Conservation (phyloP, 2,888 invertebrate species). For the Hoplodrina ambigua region DNA sequence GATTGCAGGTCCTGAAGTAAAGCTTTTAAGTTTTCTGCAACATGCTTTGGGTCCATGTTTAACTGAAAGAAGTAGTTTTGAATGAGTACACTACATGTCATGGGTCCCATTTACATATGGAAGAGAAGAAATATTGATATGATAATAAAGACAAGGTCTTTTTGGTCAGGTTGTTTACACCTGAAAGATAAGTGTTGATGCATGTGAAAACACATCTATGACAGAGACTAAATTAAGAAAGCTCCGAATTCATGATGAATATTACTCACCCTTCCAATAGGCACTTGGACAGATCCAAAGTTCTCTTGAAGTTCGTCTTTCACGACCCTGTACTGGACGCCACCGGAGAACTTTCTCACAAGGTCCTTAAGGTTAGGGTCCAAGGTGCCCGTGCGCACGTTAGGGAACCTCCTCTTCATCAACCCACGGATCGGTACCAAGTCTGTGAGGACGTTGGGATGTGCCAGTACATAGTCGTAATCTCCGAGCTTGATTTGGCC, state of each 20-base stretch:
- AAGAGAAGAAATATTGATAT: not conserved
- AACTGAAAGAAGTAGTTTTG: slow-evolving; percentile 87
- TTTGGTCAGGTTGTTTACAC: no score
- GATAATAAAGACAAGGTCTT: not conserved
- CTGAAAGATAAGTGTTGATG: no score
- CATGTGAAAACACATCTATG: no score
- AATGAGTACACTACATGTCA: not conserved
- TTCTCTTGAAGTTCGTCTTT: slow-evolving; percentile 93
- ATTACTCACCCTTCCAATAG: slow-evolving; percentile 92
- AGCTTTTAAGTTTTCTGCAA: slow-evolving; percentile 93
- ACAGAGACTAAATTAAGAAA: no score
- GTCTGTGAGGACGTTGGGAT: slow-evolving; percentile 95
- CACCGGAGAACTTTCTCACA: slow-evolving; percentile 92
- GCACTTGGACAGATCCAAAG: slow-evolving; percentile 92
- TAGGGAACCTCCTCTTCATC: slow-evolving; percentile 94
- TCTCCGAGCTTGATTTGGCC: slow-evolving; percentile 92
- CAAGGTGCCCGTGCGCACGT: slow-evolving; percentile 91
- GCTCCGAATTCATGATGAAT: not conserved
- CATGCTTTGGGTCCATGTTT: slow-evolving; percentile 92
- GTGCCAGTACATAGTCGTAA: slow-evolving; percentile 94
- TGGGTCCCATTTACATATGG: not conserved
- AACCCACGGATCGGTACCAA: slow-evolving; percentile 94
- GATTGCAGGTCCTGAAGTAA: slow-evolving; percentile 92
- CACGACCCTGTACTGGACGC: slow-evolving; percentile 92
- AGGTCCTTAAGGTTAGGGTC: slow-evolving; percentile 91